Base-by-base conservation (phyloP, 2,113 vertebrate species). In the Datnioides undecimradiatus region DNA sequence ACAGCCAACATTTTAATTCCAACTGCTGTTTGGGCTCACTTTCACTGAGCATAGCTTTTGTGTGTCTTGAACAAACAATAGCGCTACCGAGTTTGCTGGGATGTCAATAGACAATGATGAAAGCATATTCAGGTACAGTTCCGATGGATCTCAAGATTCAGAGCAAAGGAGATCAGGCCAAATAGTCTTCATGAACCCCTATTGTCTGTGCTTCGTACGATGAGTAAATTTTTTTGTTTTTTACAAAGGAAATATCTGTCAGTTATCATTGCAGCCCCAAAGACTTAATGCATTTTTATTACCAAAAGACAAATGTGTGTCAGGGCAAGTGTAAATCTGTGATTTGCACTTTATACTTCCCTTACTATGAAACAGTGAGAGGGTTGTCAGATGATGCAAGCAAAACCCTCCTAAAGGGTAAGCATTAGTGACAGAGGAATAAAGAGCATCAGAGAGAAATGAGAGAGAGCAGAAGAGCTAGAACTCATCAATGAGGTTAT, bases 351-450 rank as follows among this genome's bases (percentile, higher is more conserved):
- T 52, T 72, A 13, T 23, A 51, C 73, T 27, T 59, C 58, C 23
- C 38, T 57, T 46, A 31, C 71, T 73, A 58, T 34, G 19, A 17
- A 90, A 91, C 82, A 45, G 43, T 45, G 66, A 57, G 38, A 64
- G 66, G 76, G 73, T 84, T 86, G 80, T 85, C 90, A 90, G 90
- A 90, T 91, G 89, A 92, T 88, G 76, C 85, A 90, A 73, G 80
- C 76, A 68, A 80, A 86, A 52, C 21, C 36, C 69, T 62, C 45
- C 34, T 73, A 69, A 83, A 87, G 78, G 76, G 54, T 88, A 84
- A 78, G 77, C 67, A 79, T 83, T 83, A 81, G 78, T 78, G 84
- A 83, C 83, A 83, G 67, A 79, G 79, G 27, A 77, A 73, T 51
- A 34, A 29, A 77, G 73, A 78, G 65, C 54, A 43, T 29, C 52